Conservation (phyloP, 2,113 vertebrate species). For the Prunella fulvescens region DNA sequence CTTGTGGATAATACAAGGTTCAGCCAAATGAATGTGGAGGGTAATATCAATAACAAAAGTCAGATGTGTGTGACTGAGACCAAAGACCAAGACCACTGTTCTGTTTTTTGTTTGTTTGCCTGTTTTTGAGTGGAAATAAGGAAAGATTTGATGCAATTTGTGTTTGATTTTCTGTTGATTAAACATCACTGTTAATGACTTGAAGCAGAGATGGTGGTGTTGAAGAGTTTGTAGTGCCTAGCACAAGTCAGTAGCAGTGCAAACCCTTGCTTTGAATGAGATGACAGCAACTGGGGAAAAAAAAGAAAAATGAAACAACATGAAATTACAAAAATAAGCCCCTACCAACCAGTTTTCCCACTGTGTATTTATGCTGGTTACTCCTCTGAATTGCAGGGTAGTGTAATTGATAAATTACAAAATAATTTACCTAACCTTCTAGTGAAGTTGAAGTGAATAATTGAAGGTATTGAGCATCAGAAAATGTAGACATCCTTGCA, state of each 20-base stretch:
- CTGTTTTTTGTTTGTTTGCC: neutral
- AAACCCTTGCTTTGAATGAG: neutral
- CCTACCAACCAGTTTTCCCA: neutral
- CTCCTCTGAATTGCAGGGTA: neutral
- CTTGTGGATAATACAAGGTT: neutral
- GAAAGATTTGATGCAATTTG: neutral
- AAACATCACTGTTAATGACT: neutral
- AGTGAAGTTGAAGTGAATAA: neutral
- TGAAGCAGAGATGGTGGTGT: neutral
- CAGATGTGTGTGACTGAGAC: neutral
- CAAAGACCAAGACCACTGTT: neutral
- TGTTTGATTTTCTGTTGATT: neutral
- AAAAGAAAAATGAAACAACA: neutral
- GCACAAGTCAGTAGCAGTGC: neutral
- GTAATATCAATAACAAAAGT: neutral
- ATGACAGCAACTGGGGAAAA: neutral
- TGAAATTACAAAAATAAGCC: fast-evolving
- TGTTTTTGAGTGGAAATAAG: neutral
- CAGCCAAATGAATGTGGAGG: neutral
- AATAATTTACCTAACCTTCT: neutral
- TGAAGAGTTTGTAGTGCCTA: neutral
- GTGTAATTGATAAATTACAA: neutral
- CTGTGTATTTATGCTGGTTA: neutral
- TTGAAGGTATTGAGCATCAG: neutral
- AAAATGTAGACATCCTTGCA: neutral